Base-by-base conservation (phyloP, 1,140 invertebrate species). In the Camponotus pennsylvanicus region DNA sequence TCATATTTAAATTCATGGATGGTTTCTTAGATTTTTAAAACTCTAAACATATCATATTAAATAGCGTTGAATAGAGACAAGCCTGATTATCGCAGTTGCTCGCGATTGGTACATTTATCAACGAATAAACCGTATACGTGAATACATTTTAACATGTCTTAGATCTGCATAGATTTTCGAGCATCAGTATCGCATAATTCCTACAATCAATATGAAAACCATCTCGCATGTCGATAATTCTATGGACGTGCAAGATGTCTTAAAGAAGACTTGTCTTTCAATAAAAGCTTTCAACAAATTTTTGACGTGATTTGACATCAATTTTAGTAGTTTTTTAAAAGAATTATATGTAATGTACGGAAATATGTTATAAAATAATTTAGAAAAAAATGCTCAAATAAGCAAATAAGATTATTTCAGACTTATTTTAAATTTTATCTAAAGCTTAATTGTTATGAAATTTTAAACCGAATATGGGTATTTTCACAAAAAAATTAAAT, bases 121-220 rank as follows among this genome's bases (percentile, higher is more conserved):
- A 15, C 45, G 21, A 59, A 40, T 45, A 40, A 42, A 32, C 18
- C 57, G 34, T 15, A 77, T n/a, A 5, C 34, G 13, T 40, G 15
- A 55, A 27, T 40, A 15, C 13, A n/a, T 32, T 40, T 55, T 69
- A 37, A 79, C 8, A 15, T 49, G 18, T 57, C 11, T 21, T 11
- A 55, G 3, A 52, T 80, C 13, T 18, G 34, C 69, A 69, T 55
- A 40, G 34, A 80, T 55, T 80, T 70, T 52, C 34, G 34, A 69
- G 34, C 34, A 21, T 66, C 27, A 15, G 18, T 40, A 40, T 64
- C 42, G 32, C 13, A n/a, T 40, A 67, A 67, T 13, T 67, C 45
- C 21, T n/a, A 27, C 42, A 32, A 79, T 55, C 34, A 40, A 27
- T 18, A 45, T 42, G 21, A 2, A 57, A 70, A 70, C 37, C 4